Percentiles rank a stretch among this genome's conserved stretches.
Evolutionary conservation across 2,797 vertebrate genomes (phyloP).

Genomic region (Propithecus deckenii): DNA sequence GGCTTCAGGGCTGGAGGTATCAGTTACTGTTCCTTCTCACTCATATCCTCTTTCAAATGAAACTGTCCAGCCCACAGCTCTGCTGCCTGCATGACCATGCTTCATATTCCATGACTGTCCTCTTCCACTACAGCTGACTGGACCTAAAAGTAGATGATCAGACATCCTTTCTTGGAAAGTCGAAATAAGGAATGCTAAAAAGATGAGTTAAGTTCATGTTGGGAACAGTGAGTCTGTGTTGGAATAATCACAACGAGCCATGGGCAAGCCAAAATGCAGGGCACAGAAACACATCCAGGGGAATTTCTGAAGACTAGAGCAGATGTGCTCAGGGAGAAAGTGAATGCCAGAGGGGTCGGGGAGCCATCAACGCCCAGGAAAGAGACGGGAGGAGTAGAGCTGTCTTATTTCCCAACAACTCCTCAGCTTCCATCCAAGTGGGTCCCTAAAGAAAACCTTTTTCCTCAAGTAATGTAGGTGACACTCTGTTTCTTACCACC

Average conservation of each 20-base stretch:
- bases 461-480: neutral
- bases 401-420: neutral
- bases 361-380: neutral
- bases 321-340: neutral
- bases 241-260: neutral
- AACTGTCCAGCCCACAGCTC: neutral
- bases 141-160: neutral
- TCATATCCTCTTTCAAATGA: neutral
- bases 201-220: neutral
- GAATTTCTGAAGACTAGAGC: neutral
- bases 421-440: neutral
- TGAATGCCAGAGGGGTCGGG: fast-evolving
- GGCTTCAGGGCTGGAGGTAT: neutral
- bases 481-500: neutral
- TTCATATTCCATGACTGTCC: neutral
- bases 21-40: neutral
- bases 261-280: neutral
- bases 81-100: no score
- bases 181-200: neutral
- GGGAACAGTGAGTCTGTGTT: neutral
- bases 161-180: neutral
- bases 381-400: neutral
- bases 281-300: neutral
- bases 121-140: neutral
- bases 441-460: neutral